phyloP scores from a whole-genome alignment of 2,797 vertebrate species.

The Accipiter minullus region DNA sequence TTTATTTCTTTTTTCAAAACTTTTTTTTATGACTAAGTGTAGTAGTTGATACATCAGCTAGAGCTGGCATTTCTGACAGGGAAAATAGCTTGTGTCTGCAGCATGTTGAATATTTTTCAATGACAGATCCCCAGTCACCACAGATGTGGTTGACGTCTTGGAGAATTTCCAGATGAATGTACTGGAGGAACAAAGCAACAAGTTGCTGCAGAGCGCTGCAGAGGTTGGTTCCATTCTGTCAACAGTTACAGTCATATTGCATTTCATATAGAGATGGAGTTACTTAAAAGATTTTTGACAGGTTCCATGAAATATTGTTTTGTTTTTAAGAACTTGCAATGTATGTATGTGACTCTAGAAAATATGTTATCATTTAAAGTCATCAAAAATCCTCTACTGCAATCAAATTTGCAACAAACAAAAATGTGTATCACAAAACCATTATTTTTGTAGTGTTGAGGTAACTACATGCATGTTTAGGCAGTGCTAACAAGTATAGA shows the following conservation, averaged over 20 bases:
- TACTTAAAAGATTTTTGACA: not conserved
- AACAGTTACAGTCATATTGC: not conserved
- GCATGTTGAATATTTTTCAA: not conserved
- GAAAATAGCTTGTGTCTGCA: not conserved
- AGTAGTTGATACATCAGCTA: not conserved
- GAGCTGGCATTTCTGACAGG: not conserved
- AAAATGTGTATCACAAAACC: not conserved
- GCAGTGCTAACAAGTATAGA: not conserved
- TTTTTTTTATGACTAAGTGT: not conserved
- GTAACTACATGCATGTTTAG: not conserved
- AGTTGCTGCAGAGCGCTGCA: not conserved
- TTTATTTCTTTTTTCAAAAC: not conserved
- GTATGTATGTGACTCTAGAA: not conserved
- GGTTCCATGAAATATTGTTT: not conserved
- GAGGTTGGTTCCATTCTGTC: not conserved
- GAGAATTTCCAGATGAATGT: not conserved
- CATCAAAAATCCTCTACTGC: not conserved
- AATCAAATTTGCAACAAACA: not conserved
- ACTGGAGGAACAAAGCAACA: not conserved
- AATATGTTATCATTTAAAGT: not conserved
- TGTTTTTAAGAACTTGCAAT: not conserved
- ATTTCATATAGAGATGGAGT: not conserved
- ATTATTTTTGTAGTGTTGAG: not conserved
- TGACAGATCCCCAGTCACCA: slow-evolving; percentile 1
- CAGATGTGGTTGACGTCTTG: not conserved